A percentile compares a stretch with the other conserved stretches of the same genome.
Evolutionary conservation across 1,140 invertebrate species (phyloP).

Genomic region (Campoletis sonorensis): DNA sequence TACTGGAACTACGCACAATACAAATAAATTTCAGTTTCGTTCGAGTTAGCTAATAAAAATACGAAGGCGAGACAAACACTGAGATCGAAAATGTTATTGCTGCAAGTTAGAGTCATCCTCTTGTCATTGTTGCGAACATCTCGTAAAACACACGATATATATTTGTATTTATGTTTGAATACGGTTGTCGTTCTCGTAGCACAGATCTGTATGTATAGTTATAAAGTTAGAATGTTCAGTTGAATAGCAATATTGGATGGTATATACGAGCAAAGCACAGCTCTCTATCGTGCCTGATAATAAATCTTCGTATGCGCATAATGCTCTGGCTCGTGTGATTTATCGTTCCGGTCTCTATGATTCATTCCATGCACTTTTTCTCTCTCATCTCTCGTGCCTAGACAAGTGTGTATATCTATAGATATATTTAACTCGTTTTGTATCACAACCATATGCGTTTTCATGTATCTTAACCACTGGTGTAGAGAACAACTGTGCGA

Average conservation of each 20-base stretch:
- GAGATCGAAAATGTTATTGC: constrained; percentile 17
- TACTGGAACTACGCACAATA: not conserved
- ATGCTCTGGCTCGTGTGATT: constrained; percentile 49
- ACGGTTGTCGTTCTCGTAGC: not conserved
- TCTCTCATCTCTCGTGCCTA: constrained; percentile 3
- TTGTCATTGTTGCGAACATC: constrained; percentile 34
- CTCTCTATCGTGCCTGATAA: constrained; percentile 46
- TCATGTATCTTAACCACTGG: not conserved
- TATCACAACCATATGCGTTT: not conserved
- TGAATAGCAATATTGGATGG: constrained; percentile 11
- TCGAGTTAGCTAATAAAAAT: not conserved
- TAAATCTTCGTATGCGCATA: constrained; percentile 50
- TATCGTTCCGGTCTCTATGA: constrained; percentile 52
- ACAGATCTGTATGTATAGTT: not conserved
- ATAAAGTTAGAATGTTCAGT: not conserved
- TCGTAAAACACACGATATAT: constrained; percentile 29
- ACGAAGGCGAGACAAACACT: not conserved
- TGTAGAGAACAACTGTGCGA: not conserved
- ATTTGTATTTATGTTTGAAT: not conserved
- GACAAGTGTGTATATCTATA: constrained; percentile 15
- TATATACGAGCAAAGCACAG: constrained; percentile 23
- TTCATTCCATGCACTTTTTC: constrained; percentile 44
- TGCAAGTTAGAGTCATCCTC: constrained; percentile 35
- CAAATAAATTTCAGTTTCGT: not conserved
- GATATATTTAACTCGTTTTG: not conserved